These are phyloP conservation scores for Actinopyga echinites DNA, from an alignment of 53 echinoderm and acorn worm genomes.

Conservation along the genomic window DNA sequence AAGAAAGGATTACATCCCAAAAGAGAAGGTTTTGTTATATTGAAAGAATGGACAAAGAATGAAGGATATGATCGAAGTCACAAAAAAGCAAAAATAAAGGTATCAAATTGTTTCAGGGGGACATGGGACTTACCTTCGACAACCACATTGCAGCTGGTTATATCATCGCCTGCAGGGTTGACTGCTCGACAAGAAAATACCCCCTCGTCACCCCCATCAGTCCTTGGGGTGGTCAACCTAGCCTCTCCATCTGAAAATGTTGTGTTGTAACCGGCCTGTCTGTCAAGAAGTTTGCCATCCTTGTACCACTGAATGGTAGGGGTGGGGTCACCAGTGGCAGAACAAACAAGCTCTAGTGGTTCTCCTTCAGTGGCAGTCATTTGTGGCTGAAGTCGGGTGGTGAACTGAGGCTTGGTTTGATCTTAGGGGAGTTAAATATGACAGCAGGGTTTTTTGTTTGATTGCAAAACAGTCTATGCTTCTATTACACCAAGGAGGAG, in stretches of 20 bases:
- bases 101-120: too few species aligned
- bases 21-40: too few species aligned
- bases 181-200: constrained; percentile 83
- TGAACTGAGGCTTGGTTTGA: constrained; percentile 46
- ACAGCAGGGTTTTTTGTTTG: too few species aligned
- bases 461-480: too few species aligned
- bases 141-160: constrained; percentile 23
- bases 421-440: not conserved
- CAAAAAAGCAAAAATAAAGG: too few species aligned
- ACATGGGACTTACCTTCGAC: constrained; percentile 40
- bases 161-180: constrained; percentile 77
- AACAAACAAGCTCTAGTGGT: constrained; percentile 59
- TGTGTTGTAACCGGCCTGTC: not conserved
- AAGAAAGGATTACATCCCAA: too few species aligned
- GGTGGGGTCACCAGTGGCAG: constrained; percentile 54
- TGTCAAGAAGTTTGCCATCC: constrained; percentile 61
- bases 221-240: constrained; percentile 74
- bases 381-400: constrained; percentile 50
- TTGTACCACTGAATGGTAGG: constrained; percentile 80
- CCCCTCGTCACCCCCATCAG: constrained; percentile 74
- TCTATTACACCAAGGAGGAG: too few species aligned
- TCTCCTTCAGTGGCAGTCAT: constrained; percentile 56
- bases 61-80: too few species aligned
- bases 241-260: constrained; percentile 17
- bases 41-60: too few species aligned